A percentile compares a stretch with the other conserved stretches of the same genome.
Evolutionary conservation across 2,113 vertebrate genomes (phyloP).

Genomic region (Prinia subflava): DNA sequence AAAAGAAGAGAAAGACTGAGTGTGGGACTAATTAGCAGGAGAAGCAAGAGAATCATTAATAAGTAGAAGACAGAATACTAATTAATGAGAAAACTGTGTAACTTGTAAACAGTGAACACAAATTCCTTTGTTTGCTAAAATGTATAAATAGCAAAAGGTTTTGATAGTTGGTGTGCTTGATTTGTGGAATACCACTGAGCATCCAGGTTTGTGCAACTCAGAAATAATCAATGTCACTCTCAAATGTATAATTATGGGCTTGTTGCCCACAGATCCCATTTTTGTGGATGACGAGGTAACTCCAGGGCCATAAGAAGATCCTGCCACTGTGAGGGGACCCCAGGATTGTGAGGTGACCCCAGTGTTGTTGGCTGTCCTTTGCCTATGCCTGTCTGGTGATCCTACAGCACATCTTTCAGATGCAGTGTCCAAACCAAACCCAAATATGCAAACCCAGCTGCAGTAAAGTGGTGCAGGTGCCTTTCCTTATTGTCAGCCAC

Average conservation of each 20-base stretch:
- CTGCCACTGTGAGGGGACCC: fast-evolving
- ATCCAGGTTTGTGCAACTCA: background rate
- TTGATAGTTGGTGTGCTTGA: background rate
- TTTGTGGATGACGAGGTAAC: background rate
- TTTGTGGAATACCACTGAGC: background rate
- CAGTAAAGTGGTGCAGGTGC: background rate
- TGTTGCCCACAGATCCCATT: fast-evolving
- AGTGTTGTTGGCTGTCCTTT: fast-evolving
- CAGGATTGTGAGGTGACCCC: fast-evolving
- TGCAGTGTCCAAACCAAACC: background rate
- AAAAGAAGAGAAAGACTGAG: background rate
- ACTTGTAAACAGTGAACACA: background rate
- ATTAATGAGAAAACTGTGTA: background rate
- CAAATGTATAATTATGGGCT: background rate
- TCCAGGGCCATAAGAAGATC: background rate
- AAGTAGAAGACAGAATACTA: background rate
- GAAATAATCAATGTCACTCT: background rate
- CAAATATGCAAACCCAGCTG: background rate
- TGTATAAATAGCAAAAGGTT: background rate
- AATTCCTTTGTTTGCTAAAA: background rate
- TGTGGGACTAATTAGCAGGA: background rate
- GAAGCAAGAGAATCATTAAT: background rate
- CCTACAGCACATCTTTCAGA: background rate
- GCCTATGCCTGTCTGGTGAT: fast-evolving
- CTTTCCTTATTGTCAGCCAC: background rate